Percentiles rank a stretch among this genome's conserved stretches.
Conservation (phyloP, 2,797 vertebrate genomes). For the Enteromius treurensis region DNA sequence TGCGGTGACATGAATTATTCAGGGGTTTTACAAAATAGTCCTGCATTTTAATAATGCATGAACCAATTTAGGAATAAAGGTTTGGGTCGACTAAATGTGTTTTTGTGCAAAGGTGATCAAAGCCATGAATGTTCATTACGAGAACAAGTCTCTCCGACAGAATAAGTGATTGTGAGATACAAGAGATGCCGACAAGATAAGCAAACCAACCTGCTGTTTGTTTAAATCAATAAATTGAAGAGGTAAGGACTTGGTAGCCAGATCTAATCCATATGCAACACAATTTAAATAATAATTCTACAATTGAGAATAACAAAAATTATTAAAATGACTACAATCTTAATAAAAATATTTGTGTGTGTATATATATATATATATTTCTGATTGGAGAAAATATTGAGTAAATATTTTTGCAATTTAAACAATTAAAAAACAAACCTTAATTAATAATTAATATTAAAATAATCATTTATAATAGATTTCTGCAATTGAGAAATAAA, state of each 20-base stretch:
- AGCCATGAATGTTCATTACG: slow-evolving; percentile 31
- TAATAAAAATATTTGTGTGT: no score
- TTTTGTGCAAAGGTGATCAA: slow-evolving; percentile 67
- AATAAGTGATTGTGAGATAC: neutral
- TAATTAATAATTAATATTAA: no score
- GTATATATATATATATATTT: no score
- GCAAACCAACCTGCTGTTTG: neutral
- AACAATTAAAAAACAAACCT: no score
- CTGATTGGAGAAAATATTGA: no score
- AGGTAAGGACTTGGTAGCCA: neutral
- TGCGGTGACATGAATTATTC: slow-evolving; percentile 77
- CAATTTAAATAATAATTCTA: no score
- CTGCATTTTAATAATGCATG: slow-evolving; percentile 77
- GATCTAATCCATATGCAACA: neutral
- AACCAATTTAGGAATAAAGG: slow-evolving; percentile 73
- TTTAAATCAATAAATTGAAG: neutral
- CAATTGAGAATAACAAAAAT: no score
- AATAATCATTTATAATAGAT: neutral
- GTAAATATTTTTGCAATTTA: no score
- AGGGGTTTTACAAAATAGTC: slow-evolving; percentile 74
- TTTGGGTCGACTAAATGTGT: slow-evolving; percentile 63
- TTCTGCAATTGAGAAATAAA: neutral
- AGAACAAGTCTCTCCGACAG: neutral
- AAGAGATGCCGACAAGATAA: neutral
- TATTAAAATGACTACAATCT: no score